Evolutionary conservation across 2,797 vertebrate species (phyloP), one percentile per base, ranked within the genome.

Genomic region (Sarcoramphus papa): DNA sequence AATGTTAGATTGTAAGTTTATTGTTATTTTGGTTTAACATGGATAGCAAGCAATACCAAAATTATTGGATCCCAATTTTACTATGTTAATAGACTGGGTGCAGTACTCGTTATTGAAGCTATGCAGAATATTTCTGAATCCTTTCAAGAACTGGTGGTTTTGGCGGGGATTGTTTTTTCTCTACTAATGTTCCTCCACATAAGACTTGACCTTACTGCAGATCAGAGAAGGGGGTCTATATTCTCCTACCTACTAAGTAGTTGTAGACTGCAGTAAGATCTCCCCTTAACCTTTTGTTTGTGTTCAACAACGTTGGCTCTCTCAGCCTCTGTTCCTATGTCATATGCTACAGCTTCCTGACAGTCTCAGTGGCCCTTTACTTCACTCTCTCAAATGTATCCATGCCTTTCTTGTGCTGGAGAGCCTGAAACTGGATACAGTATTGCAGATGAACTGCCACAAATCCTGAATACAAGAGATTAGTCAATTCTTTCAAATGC

Each of bases 1-100:
- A 13, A 33, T 25, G 43, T 21, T 77, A 60, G 21, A 3, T 7
- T 48, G 27, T 28, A 43, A 22, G 7, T 56, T 56, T 25, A 4
- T 54, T 48, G n/a, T 54, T 89, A 0, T 10, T 86, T n/a, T 57
- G 17, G 31, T 25, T 35, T 25, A 24, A 50, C 9, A 16, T 33
- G 51, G 40, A 20, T n/a, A 72, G 31, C 28, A 21, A 76, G 47
- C 18, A 33, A 1, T 41, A 15, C 17, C 25, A n/a, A 3, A 21
- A 0, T 8, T 31, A 2, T 19, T 35, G n/a, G 19, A 24, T 78
- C n/a, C 14, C 48, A 7, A 0, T 3, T 0, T 19, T 43, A 5
- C 30, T 28, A 3, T 40, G 41, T 53, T 57, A 9, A 4, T 23
- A 6, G 4, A 0, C 25, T 51, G 30, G 23, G 31, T 48, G 40